Evolutionary conservation across 2,797 vertebrate species (phyloP).

Genomic region (Xenentodon cancila): DNA sequence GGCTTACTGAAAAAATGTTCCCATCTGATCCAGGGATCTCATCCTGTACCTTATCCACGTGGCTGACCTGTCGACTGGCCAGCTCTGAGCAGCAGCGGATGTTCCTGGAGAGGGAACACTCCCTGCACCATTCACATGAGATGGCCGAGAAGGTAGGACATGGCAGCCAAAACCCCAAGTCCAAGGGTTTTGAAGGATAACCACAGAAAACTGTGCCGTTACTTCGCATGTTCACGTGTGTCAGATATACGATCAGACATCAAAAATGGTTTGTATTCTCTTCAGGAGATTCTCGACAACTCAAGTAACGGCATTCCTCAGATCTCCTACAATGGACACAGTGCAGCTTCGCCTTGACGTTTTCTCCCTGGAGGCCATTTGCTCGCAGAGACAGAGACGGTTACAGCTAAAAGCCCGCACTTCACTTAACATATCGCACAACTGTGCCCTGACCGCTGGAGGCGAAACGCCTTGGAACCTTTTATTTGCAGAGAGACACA

Average conservation of each 20-base stretch:
- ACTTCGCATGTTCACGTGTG: background rate
- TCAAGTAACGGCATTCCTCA: constrained; percentile 93
- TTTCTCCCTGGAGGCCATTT: constrained; percentile 1
- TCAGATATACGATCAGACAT: background rate
- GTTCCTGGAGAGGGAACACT: constrained; percentile 98
- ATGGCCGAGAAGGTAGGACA: constrained; percentile 95
- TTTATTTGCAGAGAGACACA: constrained; percentile 11
- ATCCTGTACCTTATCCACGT: constrained; percentile 95
- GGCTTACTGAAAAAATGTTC: background rate
- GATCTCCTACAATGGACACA: constrained; percentile 91
- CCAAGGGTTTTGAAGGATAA: too few relatives aligned
- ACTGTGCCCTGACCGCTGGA: constrained; percentile 23
- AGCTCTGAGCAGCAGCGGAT: constrained; percentile 98
- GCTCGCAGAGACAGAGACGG: constrained; percentile 19
- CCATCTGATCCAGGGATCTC: constrained; percentile 82
- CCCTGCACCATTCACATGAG: constrained; percentile 97
- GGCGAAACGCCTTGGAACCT: constrained; percentile 11
- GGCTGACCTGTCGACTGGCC: constrained; percentile 97
- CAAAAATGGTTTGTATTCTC: constrained; percentile 2
- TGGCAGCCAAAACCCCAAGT: background rate
- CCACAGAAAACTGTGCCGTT: too few relatives aligned
- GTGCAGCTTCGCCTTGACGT: constrained; percentile 73
- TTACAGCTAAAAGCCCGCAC: constrained; percentile 33
- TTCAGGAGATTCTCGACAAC: constrained; percentile 94
- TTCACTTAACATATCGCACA: constrained; percentile 26